Base-by-base conservation (phyloP, 2,113 vertebrate species). In the Platichthys stellatus region DNA sequence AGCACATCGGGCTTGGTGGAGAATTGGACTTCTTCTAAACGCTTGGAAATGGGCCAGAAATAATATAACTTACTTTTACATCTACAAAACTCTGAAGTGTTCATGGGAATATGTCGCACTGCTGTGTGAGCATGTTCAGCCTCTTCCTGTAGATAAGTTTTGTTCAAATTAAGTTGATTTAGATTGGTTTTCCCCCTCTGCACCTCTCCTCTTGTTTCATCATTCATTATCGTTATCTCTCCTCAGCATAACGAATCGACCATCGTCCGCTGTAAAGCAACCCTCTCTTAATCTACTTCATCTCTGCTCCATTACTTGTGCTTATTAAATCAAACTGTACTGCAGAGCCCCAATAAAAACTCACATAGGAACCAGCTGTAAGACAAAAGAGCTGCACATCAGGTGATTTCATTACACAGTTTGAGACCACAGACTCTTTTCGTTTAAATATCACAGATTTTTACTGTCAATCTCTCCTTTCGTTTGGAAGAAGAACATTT, bases 291-390 rank as follows among this genome's bases (percentile, higher is more conserved):
- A 70, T 56, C 9, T 21, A 45, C 43, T 73, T 66, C 20, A 82
- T 86, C 67, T 69, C 74, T 78, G 60, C 49, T n/a, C 67, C 67
- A 68, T 86, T 89, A 82, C 73, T 49, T 67, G 13, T 18, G 4
- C 70, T 81, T 73, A 79, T 81, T 86, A 82, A 90, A 89, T 87
- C 76, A 87, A 72, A 76, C 14, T 64, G 24, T 76, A 74, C 59
- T 31, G 69, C 66, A 83, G 60, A 63, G 40, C 31, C 4, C 74
- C 35, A 72, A 84, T 80, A 80, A 76, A 23, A 76, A 38, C 20
- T 40, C 2, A 11, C 24, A 73, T 13, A 53, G 2, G 18, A 72
- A 56, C 31, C 56, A 65, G 2, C 24, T 21, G 2, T 60, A 65
- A 57, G 28, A 58, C 58, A 75, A 74, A 20, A 49, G 58, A 76